Base-by-base conservation (phyloP, 2,888 invertebrate genomes). In the Lucinisca nassula region DNA sequence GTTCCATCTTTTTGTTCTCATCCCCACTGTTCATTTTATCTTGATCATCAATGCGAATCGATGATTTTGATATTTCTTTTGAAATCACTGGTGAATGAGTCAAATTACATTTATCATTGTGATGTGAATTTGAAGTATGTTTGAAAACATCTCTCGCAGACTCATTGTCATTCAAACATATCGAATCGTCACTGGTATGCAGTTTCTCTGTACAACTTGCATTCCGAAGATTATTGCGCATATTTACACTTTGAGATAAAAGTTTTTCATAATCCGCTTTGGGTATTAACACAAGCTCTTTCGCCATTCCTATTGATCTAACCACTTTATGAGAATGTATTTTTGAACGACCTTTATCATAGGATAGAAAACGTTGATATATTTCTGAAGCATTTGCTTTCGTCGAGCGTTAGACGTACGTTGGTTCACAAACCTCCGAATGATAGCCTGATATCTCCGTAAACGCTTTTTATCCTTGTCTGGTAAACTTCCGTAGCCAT, bases 181-280 rank as follows among this genome's bases (percentile, higher is more conserved):
- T 51, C 8, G 51, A n/a, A 51, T 51, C n/a, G 51, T 51, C 51
- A 51, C 17, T 51, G 51, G 51, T 10, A 51, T n/a, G n/a, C n/a
- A n/a, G n/a, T n/a, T n/a, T 51, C 51, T 51, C 51, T 51, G 51
- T 21, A 51, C 51, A 51, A 21, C 51, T 51, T 51, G 8, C 51
- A 51, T 51, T 51, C 8, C 51, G 51, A 51, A 14, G 12, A 51
- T 51, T 17, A 51, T 51, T 14, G n/a, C 51, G n/a, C 3, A 51
- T 51, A 51, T 51, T 51, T 51, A 51, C 51, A 61, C 30, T 61
- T 30, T 61, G 6, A 61, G 32, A 67, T 21, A 67, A 21, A 17
- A 67, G 67, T 67, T 67, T 67, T 67, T 67, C 67, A 35, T 67
- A 67, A 35, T 67, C 35, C 14, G 67, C 67, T 67, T 67, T 67